phyloP scores from a whole-genome alignment of 2,888 invertebrate species.

The Cheilosia scutellata region DNA sequence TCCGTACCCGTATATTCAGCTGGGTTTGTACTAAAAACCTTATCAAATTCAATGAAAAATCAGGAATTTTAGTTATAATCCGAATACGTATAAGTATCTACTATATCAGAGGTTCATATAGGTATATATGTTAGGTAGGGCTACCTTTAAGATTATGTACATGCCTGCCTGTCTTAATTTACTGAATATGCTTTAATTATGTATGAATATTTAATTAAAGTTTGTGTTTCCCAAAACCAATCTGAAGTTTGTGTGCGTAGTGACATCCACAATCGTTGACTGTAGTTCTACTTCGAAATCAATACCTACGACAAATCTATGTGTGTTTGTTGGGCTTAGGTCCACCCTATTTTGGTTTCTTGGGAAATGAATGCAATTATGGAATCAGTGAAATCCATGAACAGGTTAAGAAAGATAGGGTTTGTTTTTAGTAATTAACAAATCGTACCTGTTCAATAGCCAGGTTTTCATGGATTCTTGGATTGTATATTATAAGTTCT shows the following conservation, averaged over 20 bases:
- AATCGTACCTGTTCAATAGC: background rate
- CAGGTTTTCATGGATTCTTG: too few relatives aligned
- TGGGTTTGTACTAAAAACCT: too few relatives aligned
- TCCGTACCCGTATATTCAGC: too few relatives aligned
- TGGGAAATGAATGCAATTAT: constrained; percentile 56
- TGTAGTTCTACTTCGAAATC: constrained; percentile 20
- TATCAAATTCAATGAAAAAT: background rate
- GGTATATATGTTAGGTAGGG: background rate
- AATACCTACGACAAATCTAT: constrained; percentile 30
- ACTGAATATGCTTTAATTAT: constrained; percentile 54
- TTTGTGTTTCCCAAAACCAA: constrained; percentile 14
- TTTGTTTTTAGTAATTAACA: constrained; percentile 62
- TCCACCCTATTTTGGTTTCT: constrained; percentile 37
- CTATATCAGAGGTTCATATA: background rate
- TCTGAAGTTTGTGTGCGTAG: constrained; percentile 35
- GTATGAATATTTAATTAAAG: constrained; percentile 53
- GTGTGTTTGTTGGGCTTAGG: constrained; percentile 34
- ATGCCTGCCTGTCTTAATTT: constrained; percentile 14
- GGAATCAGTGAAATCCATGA: constrained; percentile 39
- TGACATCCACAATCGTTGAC: background rate
- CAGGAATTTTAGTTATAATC: background rate
- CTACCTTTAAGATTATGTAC: constrained; percentile 15
- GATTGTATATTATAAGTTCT: too few relatives aligned
- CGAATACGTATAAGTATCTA: background rate
- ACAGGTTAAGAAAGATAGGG: constrained; percentile 42